A percentile compares a stretch with the other conserved stretches of the same genome.
phyloP scores from a whole-genome alignment of 92 coral and sea anemone species.

The Muricea muricata region DNA sequence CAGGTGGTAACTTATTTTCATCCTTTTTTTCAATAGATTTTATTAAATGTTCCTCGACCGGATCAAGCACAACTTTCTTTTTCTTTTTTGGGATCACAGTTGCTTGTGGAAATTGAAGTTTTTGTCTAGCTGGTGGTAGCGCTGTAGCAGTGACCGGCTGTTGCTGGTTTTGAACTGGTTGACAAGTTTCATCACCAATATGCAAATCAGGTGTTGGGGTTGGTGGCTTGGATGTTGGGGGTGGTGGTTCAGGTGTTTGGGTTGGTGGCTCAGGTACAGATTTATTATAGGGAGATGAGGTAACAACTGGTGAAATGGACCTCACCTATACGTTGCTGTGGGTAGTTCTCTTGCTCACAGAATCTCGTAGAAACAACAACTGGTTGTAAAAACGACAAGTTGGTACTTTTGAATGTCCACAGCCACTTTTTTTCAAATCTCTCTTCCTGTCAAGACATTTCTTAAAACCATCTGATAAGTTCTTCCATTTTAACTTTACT shows the following conservation, averaged over 20 bases:
- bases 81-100: conserved; percentile 22
- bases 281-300: neutral
- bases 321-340: neutral
- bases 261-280: neutral
- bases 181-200: too few species aligned
- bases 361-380: conserved; percentile 5
- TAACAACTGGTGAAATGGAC: neutral
- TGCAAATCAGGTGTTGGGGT: too few species aligned
- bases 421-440: conserved; percentile 1
- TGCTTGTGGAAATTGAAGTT: conserved; percentile 4
- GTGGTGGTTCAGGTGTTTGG: neutral
- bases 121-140: neutral
- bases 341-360: conserved; percentile 27
- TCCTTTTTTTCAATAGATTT: conserved; percentile 14
- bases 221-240: neutral
- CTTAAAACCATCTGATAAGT: conserved; percentile 19
- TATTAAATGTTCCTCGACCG: conserved; percentile 10
- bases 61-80: conserved; percentile 33
- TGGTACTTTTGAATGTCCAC: conserved; percentile 20
- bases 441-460: conserved; percentile 20
- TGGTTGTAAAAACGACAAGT: conserved; percentile 25
- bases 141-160: neutral
- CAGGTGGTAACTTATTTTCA: neutral
- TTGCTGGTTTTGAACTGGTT: neutral
- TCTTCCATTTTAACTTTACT: conserved; percentile 19